Evolutionary conservation across 1,140 invertebrate genomes (phyloP).

Genomic region (Procambarus clarkii): DNA sequence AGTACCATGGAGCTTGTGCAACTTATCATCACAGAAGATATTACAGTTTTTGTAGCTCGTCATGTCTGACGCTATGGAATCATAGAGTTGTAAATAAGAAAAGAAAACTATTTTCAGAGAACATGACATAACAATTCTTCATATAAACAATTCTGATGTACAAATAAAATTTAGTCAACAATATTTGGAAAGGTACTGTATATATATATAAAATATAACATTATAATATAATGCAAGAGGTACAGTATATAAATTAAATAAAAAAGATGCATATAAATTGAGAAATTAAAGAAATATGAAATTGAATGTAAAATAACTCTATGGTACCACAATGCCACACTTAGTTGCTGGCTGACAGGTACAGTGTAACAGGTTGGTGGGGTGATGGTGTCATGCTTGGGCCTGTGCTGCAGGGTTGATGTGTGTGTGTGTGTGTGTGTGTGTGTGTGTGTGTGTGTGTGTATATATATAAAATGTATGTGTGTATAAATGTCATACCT

Average conservation of each 20-base stretch:
- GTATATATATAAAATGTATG: too few species aligned
- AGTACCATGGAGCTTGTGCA: constrained; percentile 47
- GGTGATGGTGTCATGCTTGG: constrained; percentile 36
- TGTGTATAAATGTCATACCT: too few species aligned
- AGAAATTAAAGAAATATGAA: constrained; percentile 5
- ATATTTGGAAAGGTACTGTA: constrained; percentile 7
- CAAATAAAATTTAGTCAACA: not conserved
- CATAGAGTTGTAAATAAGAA: constrained; percentile 50
- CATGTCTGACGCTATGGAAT: constrained; percentile 58
- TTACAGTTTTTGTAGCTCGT: constrained; percentile 66
- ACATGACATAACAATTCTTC: constrained; percentile 12
- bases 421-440: too few species aligned
- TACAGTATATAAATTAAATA: constrained; percentile 12
- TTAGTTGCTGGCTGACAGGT: constrained; percentile 69
- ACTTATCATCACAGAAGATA: constrained; percentile 61
- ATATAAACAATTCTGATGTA: constrained; percentile 46
- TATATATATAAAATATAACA: too few species aligned
- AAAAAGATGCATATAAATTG: constrained; percentile 23
- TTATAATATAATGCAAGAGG: constrained; percentile 14
- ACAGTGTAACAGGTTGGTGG: constrained; percentile 63
- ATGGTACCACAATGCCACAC: constrained; percentile 56
- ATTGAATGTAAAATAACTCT: constrained; percentile 38
- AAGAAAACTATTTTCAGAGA: not conserved
- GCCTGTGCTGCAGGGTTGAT: constrained; percentile 37
- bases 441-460: too few species aligned